Evolutionary conservation across 2,113 vertebrate species (phyloP).

Genomic region (Austrofundulus limnaeus): DNA sequence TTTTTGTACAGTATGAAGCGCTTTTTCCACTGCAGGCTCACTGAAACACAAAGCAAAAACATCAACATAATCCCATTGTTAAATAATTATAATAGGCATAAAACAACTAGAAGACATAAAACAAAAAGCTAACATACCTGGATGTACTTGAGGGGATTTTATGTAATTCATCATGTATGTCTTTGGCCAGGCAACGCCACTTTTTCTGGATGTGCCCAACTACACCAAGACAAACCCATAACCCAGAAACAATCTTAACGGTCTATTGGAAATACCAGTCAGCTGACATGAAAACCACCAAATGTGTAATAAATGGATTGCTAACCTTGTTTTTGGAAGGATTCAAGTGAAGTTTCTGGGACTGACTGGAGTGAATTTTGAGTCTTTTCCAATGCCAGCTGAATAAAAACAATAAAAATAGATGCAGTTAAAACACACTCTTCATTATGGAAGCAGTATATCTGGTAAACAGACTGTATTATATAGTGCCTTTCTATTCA

Average conservation of each 20-base stretch:
- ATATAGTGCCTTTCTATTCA: no score
- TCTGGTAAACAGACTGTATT: no score
- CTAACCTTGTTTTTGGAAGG: constrained; percentile 75
- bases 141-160: constrained; percentile 20
- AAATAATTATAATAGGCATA: neutral
- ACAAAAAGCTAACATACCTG: constrained; percentile 55
- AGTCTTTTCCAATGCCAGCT: constrained; percentile 75
- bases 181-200: constrained; percentile 58
- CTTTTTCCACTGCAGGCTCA: constrained; percentile 57
- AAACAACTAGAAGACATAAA: neutral
- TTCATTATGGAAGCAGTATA: neutral
- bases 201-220: constrained; percentile 69
- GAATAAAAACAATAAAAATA: constrained; percentile 11
- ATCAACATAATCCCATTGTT: neutral
- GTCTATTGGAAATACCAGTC: neutral
- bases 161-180: constrained; percentile 36
- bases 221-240: constrained; percentile 28
- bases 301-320: constrained; percentile 9
- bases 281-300: neutral
- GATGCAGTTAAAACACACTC: no score
- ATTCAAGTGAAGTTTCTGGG: constrained; percentile 64
- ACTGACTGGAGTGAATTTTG: constrained; percentile 53
- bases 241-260: no score
- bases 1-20: constrained; percentile 56
- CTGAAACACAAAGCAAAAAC: constrained; percentile 37